Evolutionary conservation across 2,113 vertebrate species (phyloP).

Genomic region (Cebus imitator): DNA sequence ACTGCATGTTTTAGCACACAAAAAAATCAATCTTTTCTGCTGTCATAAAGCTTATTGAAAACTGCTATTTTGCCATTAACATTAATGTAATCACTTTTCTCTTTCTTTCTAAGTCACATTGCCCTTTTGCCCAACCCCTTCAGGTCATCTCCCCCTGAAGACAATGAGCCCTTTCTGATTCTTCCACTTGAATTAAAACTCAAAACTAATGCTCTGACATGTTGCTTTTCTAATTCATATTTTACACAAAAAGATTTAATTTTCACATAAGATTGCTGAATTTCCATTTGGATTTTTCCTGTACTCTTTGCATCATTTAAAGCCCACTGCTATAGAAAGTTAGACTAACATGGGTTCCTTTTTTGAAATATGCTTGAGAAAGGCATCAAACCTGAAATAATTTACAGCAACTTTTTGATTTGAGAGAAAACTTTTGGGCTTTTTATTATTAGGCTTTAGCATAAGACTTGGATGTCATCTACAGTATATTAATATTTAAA

Average conservation of each 20-base stretch:
- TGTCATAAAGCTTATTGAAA: slow-evolving; percentile 70
- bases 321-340: not conserved
- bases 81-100: slow-evolving; percentile 65
- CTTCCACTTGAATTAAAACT: slow-evolving; percentile 54
- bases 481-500: not conserved
- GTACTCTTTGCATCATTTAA: slow-evolving; percentile 50
- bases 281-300: slow-evolving; percentile 52
- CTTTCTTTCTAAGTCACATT: slow-evolving; percentile 18
- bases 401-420: slow-evolving; percentile 44
- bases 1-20: slow-evolving; percentile 48
- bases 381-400: not conserved
- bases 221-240: slow-evolving; percentile 36
- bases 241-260: slow-evolving; percentile 40
- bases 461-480: not conserved
- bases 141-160: slow-evolving; percentile 22
- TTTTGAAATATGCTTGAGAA: slow-evolving; percentile 54
- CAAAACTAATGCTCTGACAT: slow-evolving; percentile 6
- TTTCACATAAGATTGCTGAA: slow-evolving; percentile 29
- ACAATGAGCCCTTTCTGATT: not conserved
- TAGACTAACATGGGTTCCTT: not conserved
- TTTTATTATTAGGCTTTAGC: slow-evolving; percentile 22
- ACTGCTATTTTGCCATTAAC: slow-evolving; percentile 65
- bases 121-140: slow-evolving; percentile 6
- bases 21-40: slow-evolving; percentile 65
- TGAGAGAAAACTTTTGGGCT: not conserved